These are phyloP conservation scores for Drosophila athabasca DNA, from an alignment of 1,140 invertebrate genomes.

Conservation along the genomic window DNA sequence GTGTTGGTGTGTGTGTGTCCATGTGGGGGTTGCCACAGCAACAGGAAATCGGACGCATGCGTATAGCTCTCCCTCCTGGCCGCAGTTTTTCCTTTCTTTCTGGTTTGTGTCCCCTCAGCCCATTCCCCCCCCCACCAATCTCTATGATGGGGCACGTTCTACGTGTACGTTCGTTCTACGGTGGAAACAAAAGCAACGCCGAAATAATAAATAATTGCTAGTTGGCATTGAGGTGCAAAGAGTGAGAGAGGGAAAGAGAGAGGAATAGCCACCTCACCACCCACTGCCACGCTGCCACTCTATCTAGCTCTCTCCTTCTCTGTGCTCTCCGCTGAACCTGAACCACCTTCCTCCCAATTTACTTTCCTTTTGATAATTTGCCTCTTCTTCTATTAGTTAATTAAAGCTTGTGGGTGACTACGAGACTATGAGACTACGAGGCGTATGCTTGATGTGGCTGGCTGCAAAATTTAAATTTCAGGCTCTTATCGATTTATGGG, in stretches of 20 bases:
- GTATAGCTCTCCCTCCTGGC: conserved; percentile 47
- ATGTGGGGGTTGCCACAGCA: conserved; percentile 77
- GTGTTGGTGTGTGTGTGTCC: conserved; percentile 40
- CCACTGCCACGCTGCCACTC: no score
- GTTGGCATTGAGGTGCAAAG: conserved; percentile 73
- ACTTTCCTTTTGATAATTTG: conserved; percentile 39
- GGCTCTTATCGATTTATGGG: conserved; percentile 59
- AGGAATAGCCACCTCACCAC: conserved; percentile 13
- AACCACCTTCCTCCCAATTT: neutral
- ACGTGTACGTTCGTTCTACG: conserved; percentile 26
- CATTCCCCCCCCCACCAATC: conserved; percentile 4
- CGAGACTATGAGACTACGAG: conserved; percentile 26
- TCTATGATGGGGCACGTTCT: conserved; percentile 43
- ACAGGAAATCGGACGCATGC: conserved; percentile 79
- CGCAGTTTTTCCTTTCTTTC: conserved; percentile 47
- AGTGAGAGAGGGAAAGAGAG: conserved; percentile 2
- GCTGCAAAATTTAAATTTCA: conserved; percentile 43
- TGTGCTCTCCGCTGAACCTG: no score
- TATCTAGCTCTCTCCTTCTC: neutral
- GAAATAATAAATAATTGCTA: conserved; percentile 80
- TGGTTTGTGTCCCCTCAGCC: conserved; percentile 37
- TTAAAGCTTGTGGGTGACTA: conserved; percentile 57
- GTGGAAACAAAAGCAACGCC: conserved; percentile 76
- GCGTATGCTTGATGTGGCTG: conserved; percentile 58
- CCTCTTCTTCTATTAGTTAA: conserved; percentile 56